Evolutionary conservation across 2,113 vertebrate genomes (phyloP).

Genomic region (Cynopterus brachyotis): DNA sequence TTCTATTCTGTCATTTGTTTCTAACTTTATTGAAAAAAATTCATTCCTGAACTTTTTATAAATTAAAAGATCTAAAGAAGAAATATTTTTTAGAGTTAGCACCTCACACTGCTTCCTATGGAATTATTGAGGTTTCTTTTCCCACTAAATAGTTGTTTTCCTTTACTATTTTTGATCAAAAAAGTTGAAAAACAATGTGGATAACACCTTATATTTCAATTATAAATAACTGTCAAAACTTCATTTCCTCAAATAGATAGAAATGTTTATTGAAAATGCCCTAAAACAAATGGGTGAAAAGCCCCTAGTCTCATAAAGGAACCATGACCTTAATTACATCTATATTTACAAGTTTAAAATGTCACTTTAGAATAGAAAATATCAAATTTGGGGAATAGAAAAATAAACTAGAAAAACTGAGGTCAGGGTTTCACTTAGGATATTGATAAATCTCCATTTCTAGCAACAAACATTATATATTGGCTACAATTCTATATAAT

Average conservation of each 20-base stretch:
- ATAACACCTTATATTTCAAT: constrained; percentile 12
- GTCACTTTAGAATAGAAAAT: not conserved
- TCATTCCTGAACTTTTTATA: constrained; percentile 17
- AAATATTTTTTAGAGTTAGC: not conserved
- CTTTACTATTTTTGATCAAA: constrained; percentile 10
- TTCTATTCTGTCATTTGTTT: not conserved
- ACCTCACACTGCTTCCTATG: not conserved
- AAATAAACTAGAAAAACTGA: not conserved
- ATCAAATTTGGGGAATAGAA: not conserved
- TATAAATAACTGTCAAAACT: constrained; percentile 36
- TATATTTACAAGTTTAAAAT: constrained; percentile 11
- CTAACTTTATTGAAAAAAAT: not conserved
- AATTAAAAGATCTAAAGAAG: not conserved
- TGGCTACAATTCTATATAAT: not conserved
- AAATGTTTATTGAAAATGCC: not conserved
- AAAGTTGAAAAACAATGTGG: not conserved
- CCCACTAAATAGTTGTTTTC: not conserved
- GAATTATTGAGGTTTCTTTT: not conserved
- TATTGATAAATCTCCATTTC: not conserved
- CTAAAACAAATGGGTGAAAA: constrained; percentile 11
- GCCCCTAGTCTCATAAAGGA: not conserved
- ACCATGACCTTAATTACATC: not conserved
- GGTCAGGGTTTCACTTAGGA: not conserved
- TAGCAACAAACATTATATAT: not conserved
- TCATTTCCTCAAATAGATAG: not conserved